A percentile compares a stretch with the other conserved stretches of the same genome.
These are phyloP conservation scores for Dipus sagitta DNA, from an alignment of 2,797 vertebrate genomes.

Conservation along the genomic window DNA sequence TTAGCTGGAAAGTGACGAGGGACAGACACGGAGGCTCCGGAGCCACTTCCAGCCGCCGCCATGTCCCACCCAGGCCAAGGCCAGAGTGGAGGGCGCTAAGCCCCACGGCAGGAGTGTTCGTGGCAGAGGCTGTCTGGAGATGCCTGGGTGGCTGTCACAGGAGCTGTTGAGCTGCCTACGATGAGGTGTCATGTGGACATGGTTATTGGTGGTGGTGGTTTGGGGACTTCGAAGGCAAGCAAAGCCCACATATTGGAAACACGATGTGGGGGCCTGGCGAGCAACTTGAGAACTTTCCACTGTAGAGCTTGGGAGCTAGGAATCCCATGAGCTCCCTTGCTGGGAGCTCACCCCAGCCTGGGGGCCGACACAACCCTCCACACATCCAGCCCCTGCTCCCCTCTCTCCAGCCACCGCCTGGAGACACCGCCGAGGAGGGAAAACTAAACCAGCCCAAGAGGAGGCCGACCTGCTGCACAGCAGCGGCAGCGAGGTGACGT, in stretches of 20 bases:
- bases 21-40: not conserved
- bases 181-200: not conserved
- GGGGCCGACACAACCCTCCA: not conserved
- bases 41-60: not conserved
- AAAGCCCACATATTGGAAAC: not conserved
- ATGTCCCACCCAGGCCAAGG: not conserved
- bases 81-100: not conserved
- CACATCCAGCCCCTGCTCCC: not conserved
- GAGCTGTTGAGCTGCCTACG: not conserved
- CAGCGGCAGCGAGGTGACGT: constrained; percentile 67
- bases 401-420: not conserved
- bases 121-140: not conserved
- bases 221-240: not conserved
- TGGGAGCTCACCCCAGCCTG: not conserved
- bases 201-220: not conserved
- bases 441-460: constrained; percentile 46
- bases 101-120: not conserved
- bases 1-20: not conserved
- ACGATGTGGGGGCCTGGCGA: not conserved
- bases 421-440: not conserved
- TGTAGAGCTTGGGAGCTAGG: not conserved
- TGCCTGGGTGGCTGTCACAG: not conserved
- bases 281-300: constrained; percentile 20
- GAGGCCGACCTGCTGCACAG: not conserved
- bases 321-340: not conserved